A percentile compares a stretch with the other conserved stretches of the same genome.
Evolutionary conservation across 2,113 vertebrate genomes (phyloP).

Genomic region (Arvicanthis niloticus): DNA sequence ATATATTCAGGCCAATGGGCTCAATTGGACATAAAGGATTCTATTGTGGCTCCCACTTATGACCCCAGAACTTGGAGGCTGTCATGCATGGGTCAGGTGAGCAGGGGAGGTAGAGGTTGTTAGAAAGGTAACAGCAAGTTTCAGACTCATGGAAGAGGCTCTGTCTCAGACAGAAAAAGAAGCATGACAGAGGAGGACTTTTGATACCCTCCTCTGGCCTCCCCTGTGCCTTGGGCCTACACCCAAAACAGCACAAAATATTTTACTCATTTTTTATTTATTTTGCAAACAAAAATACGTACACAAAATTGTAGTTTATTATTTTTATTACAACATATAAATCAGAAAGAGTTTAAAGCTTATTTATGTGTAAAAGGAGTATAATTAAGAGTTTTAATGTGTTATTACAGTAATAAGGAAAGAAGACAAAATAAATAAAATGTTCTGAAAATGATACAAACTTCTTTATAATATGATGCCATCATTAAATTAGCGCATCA

Average conservation of each 20-base stretch:
- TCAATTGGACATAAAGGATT: not conserved
- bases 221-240: not conserved
- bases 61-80: not conserved
- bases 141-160: not conserved
- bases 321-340: not conserved
- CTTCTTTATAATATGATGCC: not conserved
- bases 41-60: not conserved
- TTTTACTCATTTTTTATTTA: not conserved
- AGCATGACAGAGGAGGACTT: not conserved
- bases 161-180: not conserved
- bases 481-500: not conserved
- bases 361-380: not conserved
- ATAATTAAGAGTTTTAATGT: not conserved
- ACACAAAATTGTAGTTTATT: not conserved
- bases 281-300: not conserved
- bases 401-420: not conserved
- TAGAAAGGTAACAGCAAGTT: not conserved
- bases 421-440: not conserved
- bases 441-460: not conserved
- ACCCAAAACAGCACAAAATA: not conserved
- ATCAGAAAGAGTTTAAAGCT: not conserved
- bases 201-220: not conserved
- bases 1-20: not conserved
- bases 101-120: not conserved
- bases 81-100: no score